Percentiles rank a stretch among this genome's conserved stretches.
These are phyloP conservation scores for Chelonus formosanus DNA, from an alignment of 2,888 invertebrate genomes.

Conservation along the genomic window DNA sequence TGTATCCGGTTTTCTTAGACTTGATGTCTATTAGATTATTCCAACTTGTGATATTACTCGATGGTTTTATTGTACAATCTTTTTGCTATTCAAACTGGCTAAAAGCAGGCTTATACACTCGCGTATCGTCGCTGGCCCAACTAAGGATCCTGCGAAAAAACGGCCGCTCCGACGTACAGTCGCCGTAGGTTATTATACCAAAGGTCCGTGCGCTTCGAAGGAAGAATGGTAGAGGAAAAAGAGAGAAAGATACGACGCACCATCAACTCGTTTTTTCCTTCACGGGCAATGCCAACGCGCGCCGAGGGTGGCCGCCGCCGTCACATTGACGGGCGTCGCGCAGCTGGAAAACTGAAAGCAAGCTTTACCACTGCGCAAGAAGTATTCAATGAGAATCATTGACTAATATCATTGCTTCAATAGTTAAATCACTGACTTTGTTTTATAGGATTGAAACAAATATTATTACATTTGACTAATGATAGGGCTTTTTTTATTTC, in stretches of 20 bases:
- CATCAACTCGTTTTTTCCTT: slow-evolving; percentile 42
- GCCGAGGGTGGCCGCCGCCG: slow-evolving; percentile 59
- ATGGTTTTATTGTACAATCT: slow-evolving; percentile 2
- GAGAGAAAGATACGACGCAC: slow-evolving; percentile 36
- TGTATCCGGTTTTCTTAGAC: no score
- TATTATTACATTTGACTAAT: slow-evolving; percentile 19
- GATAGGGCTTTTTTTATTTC: slow-evolving; percentile 3
- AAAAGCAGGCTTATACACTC: slow-evolving; percentile 8
- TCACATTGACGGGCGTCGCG: slow-evolving; percentile 61
- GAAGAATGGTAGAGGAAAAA: slow-evolving; percentile 29
- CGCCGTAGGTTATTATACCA: slow-evolving; percentile 51
- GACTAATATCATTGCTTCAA: slow-evolving; percentile 27
- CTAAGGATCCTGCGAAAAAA: slow-evolving; percentile 35
- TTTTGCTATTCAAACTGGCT: not conserved
- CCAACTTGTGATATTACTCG: not conserved
- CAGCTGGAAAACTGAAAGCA: slow-evolving; percentile 60
- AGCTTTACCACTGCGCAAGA: slow-evolving; percentile 40
- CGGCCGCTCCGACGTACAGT: slow-evolving; percentile 35
- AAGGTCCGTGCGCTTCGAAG: slow-evolving; percentile 12
- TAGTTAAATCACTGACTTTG: no score
- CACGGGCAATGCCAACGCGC: slow-evolving; percentile 49
- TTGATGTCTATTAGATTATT: not conserved
- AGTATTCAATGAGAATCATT: slow-evolving; percentile 23
- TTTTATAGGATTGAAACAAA: slow-evolving; percentile 2
- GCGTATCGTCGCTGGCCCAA: slow-evolving; percentile 15